phyloP scores from a whole-genome alignment of 2,113 vertebrate genomes.

The Austrofundulus limnaeus region DNA sequence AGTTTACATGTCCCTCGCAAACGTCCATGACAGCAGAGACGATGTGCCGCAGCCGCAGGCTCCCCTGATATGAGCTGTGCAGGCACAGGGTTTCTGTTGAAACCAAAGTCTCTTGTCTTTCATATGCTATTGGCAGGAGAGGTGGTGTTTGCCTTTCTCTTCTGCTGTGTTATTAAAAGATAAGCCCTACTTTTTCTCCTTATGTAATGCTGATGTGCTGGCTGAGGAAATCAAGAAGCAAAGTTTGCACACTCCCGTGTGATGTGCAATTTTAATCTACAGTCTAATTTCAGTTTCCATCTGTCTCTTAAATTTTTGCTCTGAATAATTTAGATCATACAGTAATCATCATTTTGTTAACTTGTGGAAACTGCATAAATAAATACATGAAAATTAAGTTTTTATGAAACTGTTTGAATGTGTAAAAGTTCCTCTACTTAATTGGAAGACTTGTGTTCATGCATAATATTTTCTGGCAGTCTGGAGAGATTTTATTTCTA shows the following conservation, averaged over 20 bases:
- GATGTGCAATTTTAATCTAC: background rate
- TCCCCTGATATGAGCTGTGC: conserved; percentile 60
- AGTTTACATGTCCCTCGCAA: conserved; percentile 60
- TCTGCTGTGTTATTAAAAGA: conserved; percentile 43
- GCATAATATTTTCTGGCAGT: background rate
- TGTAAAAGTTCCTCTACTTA: background rate
- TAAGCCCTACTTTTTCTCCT: conserved; percentile 43
- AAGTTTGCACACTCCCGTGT: background rate
- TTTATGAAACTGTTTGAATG: background rate
- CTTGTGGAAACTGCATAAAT: background rate
- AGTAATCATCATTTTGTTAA: conserved; percentile 1
- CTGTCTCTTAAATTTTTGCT: background rate
- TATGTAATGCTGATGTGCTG: conserved; percentile 10
- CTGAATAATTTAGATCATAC: background rate
- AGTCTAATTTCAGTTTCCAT: background rate
- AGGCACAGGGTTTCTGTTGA: conserved; percentile 31
- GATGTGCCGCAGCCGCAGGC: conserved; percentile 32
- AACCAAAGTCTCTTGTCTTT: conserved; percentile 49
- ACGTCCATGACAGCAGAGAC: conserved; percentile 50
- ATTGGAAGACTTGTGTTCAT: background rate
- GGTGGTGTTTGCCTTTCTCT: conserved; percentile 41
- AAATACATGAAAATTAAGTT: background rate
- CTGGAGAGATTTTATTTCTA: background rate
- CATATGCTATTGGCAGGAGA: conserved; percentile 34
- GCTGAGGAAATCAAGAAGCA: conserved; percentile 9